Percentiles rank a stretch among this genome's conserved stretches.
Evolutionary conservation across 2,888 invertebrate genomes (phyloP).

Genomic region (Esperia sulphurella): DNA sequence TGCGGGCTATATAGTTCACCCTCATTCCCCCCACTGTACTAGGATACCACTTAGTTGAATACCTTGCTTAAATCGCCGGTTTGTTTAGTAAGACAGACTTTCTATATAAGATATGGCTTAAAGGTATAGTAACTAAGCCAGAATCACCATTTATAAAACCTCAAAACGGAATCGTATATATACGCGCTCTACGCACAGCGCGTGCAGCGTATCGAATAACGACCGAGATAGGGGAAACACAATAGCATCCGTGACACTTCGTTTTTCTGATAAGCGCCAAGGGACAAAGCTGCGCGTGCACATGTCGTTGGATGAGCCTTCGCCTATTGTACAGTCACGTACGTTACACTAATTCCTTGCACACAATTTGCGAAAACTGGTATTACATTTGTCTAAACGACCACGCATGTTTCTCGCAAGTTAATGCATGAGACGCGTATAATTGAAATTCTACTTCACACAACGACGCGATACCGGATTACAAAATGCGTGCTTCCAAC

Average conservation of each 20-base stretch:
- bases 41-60: too few relatives aligned
- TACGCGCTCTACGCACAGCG: slow-evolving; percentile 27
- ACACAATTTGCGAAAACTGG: slow-evolving; percentile 30
- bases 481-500: slow-evolving; percentile 35
- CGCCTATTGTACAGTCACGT: slow-evolving; percentile 59
- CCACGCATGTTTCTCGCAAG: slow-evolving; percentile 15
- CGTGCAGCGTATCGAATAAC: slow-evolving; percentile 48
- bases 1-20: too few relatives aligned
- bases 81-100: too few relatives aligned
- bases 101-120: too few relatives aligned
- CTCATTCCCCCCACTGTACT: too few relatives aligned
- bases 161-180: slow-evolving; percentile 38
- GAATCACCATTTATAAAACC: slow-evolving; percentile 7
- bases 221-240: slow-evolving; percentile 46
- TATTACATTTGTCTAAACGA: slow-evolving; percentile 19
- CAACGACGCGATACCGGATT: slow-evolving; percentile 25
- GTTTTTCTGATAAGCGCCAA: slow-evolving; percentile 44
- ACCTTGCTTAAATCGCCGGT: too few relatives aligned
- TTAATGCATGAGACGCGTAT: slow-evolving; percentile 24
- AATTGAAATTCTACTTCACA: slow-evolving; percentile 40
- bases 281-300: slow-evolving; percentile 36
- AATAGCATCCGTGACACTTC: slow-evolving; percentile 47
- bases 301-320: slow-evolving; percentile 29
- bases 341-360: slow-evolving; percentile 35
- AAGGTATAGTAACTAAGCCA: too few relatives aligned